These are phyloP conservation scores for Petrolisthes cinctipes DNA, from an alignment of 2,888 invertebrate genomes.

Conservation along the genomic window DNA sequence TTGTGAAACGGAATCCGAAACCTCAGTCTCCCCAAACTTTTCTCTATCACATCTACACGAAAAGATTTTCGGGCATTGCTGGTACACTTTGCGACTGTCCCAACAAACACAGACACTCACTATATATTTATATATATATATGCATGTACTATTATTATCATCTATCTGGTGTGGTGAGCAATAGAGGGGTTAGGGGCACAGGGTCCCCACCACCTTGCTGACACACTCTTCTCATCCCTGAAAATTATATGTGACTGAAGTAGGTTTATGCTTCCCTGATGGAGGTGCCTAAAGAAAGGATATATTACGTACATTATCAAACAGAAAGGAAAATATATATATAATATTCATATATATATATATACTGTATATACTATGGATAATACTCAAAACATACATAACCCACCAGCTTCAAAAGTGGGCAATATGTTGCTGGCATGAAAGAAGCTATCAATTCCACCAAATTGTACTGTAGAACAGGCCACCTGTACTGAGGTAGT, in stretches of 20 bases:
- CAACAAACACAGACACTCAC: conserved; percentile 21
- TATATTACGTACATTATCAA: neutral
- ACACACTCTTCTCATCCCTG: neutral
- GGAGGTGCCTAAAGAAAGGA: neutral
- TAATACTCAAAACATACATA: neutral
- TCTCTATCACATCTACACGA: too few relatives aligned
- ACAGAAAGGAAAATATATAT: neutral
- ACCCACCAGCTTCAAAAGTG: too few relatives aligned
- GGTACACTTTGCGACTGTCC: too few relatives aligned
- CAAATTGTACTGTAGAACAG: too few relatives aligned
- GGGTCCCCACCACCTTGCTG: neutral
- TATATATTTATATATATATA: neutral
- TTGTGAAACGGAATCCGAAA: too few relatives aligned
- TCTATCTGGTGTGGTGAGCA: neutral
- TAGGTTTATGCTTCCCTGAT: neutral
- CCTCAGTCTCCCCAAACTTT: too few relatives aligned
- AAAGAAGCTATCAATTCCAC: too few relatives aligned
- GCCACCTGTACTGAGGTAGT: too few relatives aligned
- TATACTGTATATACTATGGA: neutral
- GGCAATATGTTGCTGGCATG: too few relatives aligned
- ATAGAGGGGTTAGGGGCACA: neutral
- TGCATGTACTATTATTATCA: too few relatives aligned
- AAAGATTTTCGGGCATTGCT: too few relatives aligned
- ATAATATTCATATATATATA: conserved; percentile 2
- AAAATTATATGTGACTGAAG: neutral